These are phyloP conservation scores for Hemicordylus capensis DNA, from an alignment of 2,113 vertebrate species.

Conservation along the genomic window DNA sequence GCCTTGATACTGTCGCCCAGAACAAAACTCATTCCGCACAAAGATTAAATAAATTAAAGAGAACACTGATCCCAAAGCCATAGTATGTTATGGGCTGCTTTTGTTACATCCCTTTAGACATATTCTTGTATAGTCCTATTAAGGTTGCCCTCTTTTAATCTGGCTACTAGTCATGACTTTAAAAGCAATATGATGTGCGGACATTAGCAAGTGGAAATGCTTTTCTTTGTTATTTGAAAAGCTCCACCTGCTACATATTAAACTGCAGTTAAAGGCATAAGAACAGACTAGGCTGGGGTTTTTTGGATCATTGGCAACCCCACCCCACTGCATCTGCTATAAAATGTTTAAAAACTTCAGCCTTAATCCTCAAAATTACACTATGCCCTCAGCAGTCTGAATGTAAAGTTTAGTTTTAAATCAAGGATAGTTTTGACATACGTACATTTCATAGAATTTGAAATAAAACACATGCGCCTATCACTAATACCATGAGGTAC, in stretches of 20 bases:
- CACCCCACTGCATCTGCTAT: neutral
- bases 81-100: neutral
- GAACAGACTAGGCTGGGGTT: neutral
- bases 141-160: neutral
- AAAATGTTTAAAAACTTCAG: neutral
- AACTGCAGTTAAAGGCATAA: neutral
- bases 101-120: neutral
- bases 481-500: neutral
- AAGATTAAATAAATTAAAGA: too few species aligned
- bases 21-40: too few species aligned
- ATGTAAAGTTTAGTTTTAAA: neutral
- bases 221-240: neutral
- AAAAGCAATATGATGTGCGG: neutral
- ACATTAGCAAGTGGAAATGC: too few species aligned
- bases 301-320: neutral
- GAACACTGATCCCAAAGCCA: too few species aligned
- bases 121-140: neutral
- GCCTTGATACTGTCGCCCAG: too few species aligned
- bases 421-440: neutral
- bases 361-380: neutral
- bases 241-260: neutral
- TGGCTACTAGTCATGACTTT: neutral
- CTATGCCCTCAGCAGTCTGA: neutral
- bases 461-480: neutral
- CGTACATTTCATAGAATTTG: neutral